A percentile compares a stretch with the other conserved stretches of the same genome.
These are phyloP conservation scores for Chloroceryle amazona DNA, from an alignment of 2,797 vertebrate genomes.

Conservation along the genomic window DNA sequence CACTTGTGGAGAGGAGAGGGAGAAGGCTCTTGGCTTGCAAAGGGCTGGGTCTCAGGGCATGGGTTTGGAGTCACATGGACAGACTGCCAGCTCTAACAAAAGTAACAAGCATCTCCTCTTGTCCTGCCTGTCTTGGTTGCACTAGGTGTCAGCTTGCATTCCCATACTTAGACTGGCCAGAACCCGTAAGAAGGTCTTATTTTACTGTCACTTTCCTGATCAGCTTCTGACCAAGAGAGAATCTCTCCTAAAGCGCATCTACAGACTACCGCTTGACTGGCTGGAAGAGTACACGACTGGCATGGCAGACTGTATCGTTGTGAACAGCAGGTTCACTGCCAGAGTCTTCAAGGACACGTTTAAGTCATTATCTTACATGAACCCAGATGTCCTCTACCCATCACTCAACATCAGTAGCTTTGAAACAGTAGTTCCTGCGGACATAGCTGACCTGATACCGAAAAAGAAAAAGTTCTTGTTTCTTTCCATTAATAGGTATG, in stretches of 20 bases:
- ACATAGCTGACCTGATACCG: constrained; percentile 84
- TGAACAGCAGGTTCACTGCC: constrained; percentile 97
- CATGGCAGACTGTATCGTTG: constrained; percentile 95
- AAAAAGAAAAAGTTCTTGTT: constrained; percentile 86
- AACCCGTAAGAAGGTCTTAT: constrained; percentile 91
- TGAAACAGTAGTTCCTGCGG: constrained; percentile 78
- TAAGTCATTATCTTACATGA: constrained; percentile 83
- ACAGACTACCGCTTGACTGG: constrained; percentile 92
- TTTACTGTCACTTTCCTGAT: constrained; percentile 99
- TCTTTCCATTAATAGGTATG: constrained; percentile 96
- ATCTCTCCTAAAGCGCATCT: constrained; percentile 88
- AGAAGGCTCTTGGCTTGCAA: background rate
- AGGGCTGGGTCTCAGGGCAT: fast-evolving
- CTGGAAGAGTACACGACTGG: constrained; percentile 95
- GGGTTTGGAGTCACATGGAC: fast-evolving
- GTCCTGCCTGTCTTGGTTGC: background rate
- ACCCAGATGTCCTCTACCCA: constrained; percentile 92
- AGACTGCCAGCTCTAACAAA: fast-evolving
- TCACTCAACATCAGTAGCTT: constrained; percentile 91
- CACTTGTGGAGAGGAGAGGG: background rate
- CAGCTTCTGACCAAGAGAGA: constrained; percentile 91
- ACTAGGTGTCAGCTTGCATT: constrained; percentile 95
- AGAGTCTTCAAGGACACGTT: constrained; percentile 93
- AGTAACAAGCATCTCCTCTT: background rate
- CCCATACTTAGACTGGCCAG: constrained; percentile 91